phyloP scores from a whole-genome alignment of 2,797 vertebrate species.

The Pseudochromis fuscus region DNA sequence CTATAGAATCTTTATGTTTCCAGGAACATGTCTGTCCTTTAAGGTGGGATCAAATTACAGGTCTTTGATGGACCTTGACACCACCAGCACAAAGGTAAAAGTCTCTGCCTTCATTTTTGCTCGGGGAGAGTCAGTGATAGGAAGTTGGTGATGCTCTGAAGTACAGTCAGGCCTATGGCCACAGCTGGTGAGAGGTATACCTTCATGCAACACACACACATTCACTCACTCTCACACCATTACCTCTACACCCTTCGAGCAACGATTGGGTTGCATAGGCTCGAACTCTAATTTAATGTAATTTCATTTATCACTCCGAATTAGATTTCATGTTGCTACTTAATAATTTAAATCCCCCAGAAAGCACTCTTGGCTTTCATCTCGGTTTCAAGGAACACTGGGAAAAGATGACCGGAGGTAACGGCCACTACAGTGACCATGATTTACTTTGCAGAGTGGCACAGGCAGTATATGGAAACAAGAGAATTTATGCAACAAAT shows the following conservation, averaged over 20 bases:
- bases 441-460: constrained; percentile 40
- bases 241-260: constrained; percentile 68
- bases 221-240: constrained; percentile 57
- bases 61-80: constrained; percentile 40
- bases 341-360: constrained; percentile 78
- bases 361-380: constrained; percentile 72
- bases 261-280: constrained; percentile 67
- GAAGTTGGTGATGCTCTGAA: constrained; percentile 27
- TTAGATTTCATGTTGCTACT: constrained; percentile 81
- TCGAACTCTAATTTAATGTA: constrained; percentile 73
- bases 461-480: background rate
- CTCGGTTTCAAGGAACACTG: constrained; percentile 56
- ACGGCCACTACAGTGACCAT: constrained; percentile 12
- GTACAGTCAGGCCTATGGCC: constrained; percentile 35
- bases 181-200: constrained; percentile 45
- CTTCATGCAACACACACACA: constrained; percentile 71
- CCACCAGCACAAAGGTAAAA: constrained; percentile 39
- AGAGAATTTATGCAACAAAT: background rate
- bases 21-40: constrained; percentile 32
- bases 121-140: constrained; percentile 35
- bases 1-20: constrained; percentile 16
- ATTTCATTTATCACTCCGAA: constrained; percentile 84
- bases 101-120: constrained; percentile 50
- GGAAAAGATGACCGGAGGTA: constrained; percentile 56
- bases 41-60: constrained; percentile 38